A percentile compares a stretch with the other conserved stretches of the same genome.
Conservation (phyloP, 2,797 vertebrate genomes). For the Neostethus bicornis region DNA sequence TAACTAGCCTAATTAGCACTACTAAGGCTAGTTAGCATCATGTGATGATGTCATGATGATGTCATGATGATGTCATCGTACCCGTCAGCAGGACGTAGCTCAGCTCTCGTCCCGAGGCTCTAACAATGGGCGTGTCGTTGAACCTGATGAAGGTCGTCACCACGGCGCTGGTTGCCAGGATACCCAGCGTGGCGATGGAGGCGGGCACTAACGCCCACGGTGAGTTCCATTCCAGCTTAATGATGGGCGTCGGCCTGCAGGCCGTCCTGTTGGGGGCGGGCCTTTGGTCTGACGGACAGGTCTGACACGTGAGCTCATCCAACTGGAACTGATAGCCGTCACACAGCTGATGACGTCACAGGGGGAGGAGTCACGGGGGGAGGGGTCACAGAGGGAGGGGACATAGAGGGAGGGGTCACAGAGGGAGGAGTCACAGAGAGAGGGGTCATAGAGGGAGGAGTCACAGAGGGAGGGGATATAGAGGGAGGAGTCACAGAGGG, state of each 20-base stretch:
- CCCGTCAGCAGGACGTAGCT: slow-evolving; percentile 89
- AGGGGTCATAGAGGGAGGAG: no score
- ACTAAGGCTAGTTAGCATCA: no score
- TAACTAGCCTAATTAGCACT: no score
- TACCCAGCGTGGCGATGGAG: slow-evolving; percentile 85
- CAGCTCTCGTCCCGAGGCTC: slow-evolving; percentile 88
- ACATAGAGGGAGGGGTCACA: no score
- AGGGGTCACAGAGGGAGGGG: no score
- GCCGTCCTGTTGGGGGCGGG: slow-evolving; percentile 82
- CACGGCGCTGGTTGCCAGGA: slow-evolving; percentile 81
- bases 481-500: no score
- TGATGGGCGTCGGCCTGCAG: slow-evolving; percentile 86
- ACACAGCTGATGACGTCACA: slow-evolving; percentile 72
- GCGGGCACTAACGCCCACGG: slow-evolving; percentile 87
- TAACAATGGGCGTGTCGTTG: slow-evolving; percentile 90
- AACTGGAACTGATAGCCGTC: slow-evolving; percentile 88
- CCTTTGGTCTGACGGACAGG: slow-evolving; percentile 84
- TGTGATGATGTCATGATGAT: neutral
- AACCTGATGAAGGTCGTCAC: slow-evolving; percentile 84
- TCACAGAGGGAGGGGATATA: no score
- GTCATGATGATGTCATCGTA: neutral
- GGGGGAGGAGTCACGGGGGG: neutral
- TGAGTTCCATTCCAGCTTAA: slow-evolving; percentile 88
- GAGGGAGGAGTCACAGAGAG: no score
- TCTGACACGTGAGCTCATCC: slow-evolving; percentile 86